Conservation (phyloP, 92 coral and sea anemone species). For the Anthopleura xanthogrammica region DNA sequence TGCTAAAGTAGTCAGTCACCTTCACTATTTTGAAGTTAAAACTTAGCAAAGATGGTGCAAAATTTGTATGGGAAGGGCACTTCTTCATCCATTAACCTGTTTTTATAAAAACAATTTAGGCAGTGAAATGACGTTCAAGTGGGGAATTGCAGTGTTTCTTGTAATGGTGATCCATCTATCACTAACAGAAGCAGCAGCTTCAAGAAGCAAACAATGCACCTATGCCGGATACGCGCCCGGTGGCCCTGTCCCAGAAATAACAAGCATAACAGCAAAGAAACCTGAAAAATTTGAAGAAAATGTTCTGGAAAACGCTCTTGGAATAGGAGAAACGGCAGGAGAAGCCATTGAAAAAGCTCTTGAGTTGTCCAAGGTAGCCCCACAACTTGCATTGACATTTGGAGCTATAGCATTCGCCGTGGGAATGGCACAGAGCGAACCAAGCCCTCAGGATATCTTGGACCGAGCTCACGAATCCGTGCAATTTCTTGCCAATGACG, state of each 20-base stretch:
- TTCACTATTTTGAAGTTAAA: no score
- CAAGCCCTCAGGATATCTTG: constrained; percentile 20
- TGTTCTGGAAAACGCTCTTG: constrained; percentile 20
- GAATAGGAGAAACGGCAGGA: neutral
- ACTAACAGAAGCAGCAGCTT: neutral
- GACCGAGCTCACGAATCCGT: constrained; percentile 11
- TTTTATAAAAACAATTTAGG: no score
- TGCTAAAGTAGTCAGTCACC: no score
- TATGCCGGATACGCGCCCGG: neutral
- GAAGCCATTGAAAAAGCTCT: constrained; percentile 13
- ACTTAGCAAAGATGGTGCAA: no score
- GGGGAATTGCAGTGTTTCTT: neutral
- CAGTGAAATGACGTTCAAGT: neutral
- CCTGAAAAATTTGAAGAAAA: constrained; percentile 9
- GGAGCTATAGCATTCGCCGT: constrained; percentile 1
- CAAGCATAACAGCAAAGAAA: neutral
- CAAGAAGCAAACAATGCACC: neutral
- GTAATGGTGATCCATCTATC: neutral
- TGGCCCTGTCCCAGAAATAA: neutral
- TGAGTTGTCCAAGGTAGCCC: constrained; percentile 8
- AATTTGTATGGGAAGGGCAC: no score
- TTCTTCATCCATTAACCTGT: no score
- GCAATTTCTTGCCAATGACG: constrained; percentile 9
- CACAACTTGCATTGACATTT: constrained; percentile 13
- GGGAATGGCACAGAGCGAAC: neutral